These are phyloP conservation scores for Ichneumoninae sp. DNA, from an alignment of 2,888 invertebrate species.

Conservation along the genomic window DNA sequence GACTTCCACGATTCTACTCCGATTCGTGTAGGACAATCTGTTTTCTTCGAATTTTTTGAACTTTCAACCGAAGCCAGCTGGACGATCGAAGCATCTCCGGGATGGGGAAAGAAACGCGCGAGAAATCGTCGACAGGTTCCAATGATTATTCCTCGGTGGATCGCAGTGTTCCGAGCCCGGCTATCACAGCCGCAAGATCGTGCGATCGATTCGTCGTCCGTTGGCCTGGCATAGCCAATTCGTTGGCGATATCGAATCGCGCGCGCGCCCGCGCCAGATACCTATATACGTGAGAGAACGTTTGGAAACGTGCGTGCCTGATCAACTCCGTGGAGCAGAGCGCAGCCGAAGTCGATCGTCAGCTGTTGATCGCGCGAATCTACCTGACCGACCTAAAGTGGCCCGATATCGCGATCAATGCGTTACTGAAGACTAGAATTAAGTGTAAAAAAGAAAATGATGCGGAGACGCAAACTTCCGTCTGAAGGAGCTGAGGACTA, in stretches of 20 bases:
- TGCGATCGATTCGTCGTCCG: slow-evolving; percentile 77
- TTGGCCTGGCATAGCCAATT: slow-evolving; percentile 76
- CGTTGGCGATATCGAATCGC: slow-evolving; percentile 72
- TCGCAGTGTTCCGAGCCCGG: background rate
- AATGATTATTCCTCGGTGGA: slow-evolving; percentile 30
- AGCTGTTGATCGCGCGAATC: background rate
- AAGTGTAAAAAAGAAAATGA: background rate
- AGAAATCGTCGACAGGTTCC: slow-evolving; percentile 33
- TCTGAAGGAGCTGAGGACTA: background rate
- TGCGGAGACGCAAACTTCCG: background rate
- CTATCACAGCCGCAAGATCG: slow-evolving; percentile 55
- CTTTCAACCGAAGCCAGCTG: no score
- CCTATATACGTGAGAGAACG: slow-evolving; percentile 49
- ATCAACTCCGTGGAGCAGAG: slow-evolving; percentile 17
- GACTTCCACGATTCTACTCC: background rate
- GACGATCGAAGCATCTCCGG: background rate
- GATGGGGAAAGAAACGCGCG: background rate
- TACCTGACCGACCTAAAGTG: slow-evolving; percentile 15
- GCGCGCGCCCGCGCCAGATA: slow-evolving; percentile 38
- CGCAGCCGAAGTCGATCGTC: background rate
- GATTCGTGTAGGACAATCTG: background rate
- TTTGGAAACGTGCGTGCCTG: slow-evolving; percentile 41
- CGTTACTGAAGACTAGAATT: background rate
- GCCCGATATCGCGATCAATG: background rate
- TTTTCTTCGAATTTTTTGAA: background rate